Evolutionary conservation across 2,888 invertebrate species (phyloP), one percentile per base, ranked within the genome.

Genomic region (Athrips mouffetella): DNA sequence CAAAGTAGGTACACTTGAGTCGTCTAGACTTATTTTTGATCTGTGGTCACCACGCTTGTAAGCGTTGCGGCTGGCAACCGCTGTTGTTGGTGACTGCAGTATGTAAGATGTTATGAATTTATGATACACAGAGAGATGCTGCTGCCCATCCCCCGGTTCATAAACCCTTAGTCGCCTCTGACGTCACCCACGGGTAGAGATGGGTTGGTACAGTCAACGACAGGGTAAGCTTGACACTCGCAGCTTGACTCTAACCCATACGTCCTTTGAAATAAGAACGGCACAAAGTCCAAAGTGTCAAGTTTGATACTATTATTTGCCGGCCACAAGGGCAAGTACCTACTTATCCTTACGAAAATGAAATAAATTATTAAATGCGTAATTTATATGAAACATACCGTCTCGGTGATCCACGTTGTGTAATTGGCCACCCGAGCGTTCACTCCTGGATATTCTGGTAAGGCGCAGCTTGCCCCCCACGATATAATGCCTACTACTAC

Each of bases 381-480:
- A 2, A 18, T 6, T 15, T 15, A 3, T 10, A 39, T 4, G 8
- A 10, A 10, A 44, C 29, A 44, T 16, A 67, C 70, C 25, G 63
- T 65, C 27, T 20, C 44, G 23, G 63, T 63, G 16, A 76, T 67
- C 76, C 76, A 76, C 49, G 49, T 51, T 10, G 65, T 62, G 54
- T 64, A 70, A 8, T 53, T 45, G 3, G 69, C 54, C 55, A 88
- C 78, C 18, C 85, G 68, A 10, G 78, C 72, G 60, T 77, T 81
- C 53, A 88, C 84, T 45, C 86, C 87, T 13, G 88, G 88, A 65
- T 80, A 83, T 56, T 55, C 55, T 48, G 80, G 74, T 49, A 71
- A 67, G 35, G 80, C 85, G 62, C 87, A 87, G 47, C 80, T 73
- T 60, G 69, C 75, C 56, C 85, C 86, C 79, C 85, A 85, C 49